Evolutionary conservation across 2,113 vertebrate species (phyloP).

Genomic region (Notothenia coriiceps): DNA sequence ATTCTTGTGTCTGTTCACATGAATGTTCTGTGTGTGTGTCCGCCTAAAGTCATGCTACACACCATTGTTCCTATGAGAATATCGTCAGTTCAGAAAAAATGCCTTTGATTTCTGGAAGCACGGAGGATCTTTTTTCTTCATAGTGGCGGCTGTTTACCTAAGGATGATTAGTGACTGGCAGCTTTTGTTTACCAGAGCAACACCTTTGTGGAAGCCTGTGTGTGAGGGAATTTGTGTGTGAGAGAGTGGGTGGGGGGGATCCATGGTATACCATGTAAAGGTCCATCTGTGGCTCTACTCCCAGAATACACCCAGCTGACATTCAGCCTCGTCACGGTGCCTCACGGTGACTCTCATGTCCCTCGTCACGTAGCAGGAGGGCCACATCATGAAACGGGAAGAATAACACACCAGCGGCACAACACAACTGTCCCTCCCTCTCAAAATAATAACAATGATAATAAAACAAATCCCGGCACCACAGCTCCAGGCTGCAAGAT

Average conservation of each 20-base stretch:
- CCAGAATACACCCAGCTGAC: constrained; percentile 58
- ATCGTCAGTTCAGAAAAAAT: constrained; percentile 10
- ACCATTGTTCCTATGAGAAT: neutral
- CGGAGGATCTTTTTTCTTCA: constrained; percentile 22
- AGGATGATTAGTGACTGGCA: constrained; percentile 34
- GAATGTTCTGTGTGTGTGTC: constrained; percentile 1
- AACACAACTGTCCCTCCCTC: constrained; percentile 23
- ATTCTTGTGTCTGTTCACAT: constrained; percentile 13
- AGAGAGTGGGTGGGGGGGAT: neutral
- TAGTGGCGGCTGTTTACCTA: constrained; percentile 31
- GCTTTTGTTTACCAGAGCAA: constrained; percentile 41
- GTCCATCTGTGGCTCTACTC: constrained; percentile 19
- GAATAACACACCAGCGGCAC: constrained; percentile 26
- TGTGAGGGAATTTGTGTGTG: constrained; percentile 5
- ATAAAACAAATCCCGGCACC: constrained; percentile 39
- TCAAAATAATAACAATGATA: constrained; percentile 34
- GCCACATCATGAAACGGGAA: constrained; percentile 43
- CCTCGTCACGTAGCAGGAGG: constrained; percentile 42
- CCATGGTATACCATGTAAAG: neutral
- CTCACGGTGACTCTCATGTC: constrained; percentile 44
- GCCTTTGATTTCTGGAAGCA: neutral
- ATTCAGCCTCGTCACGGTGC: constrained; percentile 38
- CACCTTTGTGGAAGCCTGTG: constrained; percentile 10
- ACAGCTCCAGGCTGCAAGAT: constrained; percentile 59
- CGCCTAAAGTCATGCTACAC: constrained; percentile 4